Base-by-base conservation (phyloP, 1,140 invertebrate species). In the Heliconius melpomene region DNA sequence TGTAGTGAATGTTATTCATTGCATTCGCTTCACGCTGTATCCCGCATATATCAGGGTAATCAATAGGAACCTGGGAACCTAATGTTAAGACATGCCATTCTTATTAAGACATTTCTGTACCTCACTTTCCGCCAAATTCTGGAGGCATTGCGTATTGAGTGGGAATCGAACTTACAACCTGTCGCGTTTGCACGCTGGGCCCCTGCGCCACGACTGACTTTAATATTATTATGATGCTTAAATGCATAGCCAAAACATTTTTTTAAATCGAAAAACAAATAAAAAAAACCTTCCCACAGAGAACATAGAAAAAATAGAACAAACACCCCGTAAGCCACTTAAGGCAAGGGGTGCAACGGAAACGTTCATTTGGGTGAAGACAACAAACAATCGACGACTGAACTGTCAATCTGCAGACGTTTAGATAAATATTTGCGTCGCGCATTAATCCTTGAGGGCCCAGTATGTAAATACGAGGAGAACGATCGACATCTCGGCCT, bases 341-440 rank as follows among this genome's bases (percentile, higher is more conserved):
- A 93, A 89, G 88, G 90, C 91, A 90, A 90, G 90, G 91, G 89
- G 90, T 91, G 91, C 91, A 88, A 87, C 71, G 20, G 23, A 94
- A 93, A 93, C 90, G 91, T 90, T 92, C 93, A 89, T 93, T 93
- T 91, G 91, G 88, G 91, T 85, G 93, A 93, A 90, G 92, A 93
- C 91, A 93, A 94, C 91, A 94, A 94, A 94, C 93, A 94, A 92
- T 92, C 91, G 90, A 92, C 90, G 91, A 89, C 86, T 86, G 93
- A 93, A 93, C 92, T 93, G 93, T 94, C 92, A 93, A 94, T 94
- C 92, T 82, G 91, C 91, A 90, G 93, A 91, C 90, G 92, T 94
- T 92, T 93, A 89, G 92, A 91, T 90, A 92, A 94, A 94, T 93
- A 93, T 94, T 94, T 93, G 91, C 92, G 90, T 86, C 87, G 85